Conservation (phyloP, 2,113 vertebrate genomes). For the Phaethon lepturus region DNA sequence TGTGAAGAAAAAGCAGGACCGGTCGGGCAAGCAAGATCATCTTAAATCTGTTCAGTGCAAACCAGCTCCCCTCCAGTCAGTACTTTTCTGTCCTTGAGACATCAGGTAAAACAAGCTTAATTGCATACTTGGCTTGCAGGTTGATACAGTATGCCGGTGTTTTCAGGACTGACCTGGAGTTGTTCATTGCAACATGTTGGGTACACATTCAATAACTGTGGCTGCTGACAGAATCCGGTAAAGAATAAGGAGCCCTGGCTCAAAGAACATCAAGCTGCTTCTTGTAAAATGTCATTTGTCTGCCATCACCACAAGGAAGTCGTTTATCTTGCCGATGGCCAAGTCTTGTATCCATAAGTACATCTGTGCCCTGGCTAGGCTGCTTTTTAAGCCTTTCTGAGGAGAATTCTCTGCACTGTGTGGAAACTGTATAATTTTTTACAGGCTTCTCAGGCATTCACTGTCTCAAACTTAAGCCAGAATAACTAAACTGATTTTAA, state of each 20-base stretch:
- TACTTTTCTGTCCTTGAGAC: neutral
- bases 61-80: neutral
- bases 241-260: neutral
- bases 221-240: neutral
- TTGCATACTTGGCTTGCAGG: neutral
- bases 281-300: neutral
- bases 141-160: neutral
- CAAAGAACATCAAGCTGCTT: neutral
- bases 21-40: neutral
- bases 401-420: neutral
- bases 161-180: neutral
- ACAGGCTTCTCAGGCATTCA: neutral
- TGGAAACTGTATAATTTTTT: neutral
- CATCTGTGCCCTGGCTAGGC: neutral
- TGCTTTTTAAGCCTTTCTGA: neutral
- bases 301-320: neutral
- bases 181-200: neutral
- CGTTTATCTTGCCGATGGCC: neutral
- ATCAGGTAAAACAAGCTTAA: accelerated
- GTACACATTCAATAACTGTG: accelerated
- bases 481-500: neutral
- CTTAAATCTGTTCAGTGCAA: neutral
- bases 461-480: neutral
- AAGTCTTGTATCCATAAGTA: neutral
- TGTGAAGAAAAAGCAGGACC: neutral